Evolutionary conservation across 1,140 invertebrate species (phyloP).

Genomic region (Geopemphigus sp.): DNA sequence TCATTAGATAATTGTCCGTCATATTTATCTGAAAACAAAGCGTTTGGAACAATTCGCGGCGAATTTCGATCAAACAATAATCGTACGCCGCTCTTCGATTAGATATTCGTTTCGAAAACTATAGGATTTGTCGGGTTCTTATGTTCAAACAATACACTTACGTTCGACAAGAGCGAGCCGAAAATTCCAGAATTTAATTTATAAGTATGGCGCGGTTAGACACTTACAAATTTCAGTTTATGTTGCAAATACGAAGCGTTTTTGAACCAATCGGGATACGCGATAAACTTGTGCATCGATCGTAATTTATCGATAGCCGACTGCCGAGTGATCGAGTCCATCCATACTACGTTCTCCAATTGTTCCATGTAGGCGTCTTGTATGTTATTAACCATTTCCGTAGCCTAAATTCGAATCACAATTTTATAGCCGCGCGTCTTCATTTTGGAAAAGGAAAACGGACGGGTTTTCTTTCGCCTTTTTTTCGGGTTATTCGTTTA

Average conservation of each 20-base stretch:
- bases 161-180: too few relatives aligned
- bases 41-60: background rate
- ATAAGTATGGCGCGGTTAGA: too few relatives aligned
- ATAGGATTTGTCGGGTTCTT: too few relatives aligned
- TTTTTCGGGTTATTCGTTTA: too few relatives aligned
- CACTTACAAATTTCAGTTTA: constrained; percentile 29
- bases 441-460: too few relatives aligned
- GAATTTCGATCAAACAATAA: background rate
- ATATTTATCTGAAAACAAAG: constrained; percentile 17
- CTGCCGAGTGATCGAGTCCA: constrained; percentile 61
- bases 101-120: too few relatives aligned
- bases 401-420: constrained; percentile 50
- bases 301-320: constrained; percentile 62
- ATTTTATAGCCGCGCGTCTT: too few relatives aligned
- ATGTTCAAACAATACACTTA: too few relatives aligned
- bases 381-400: constrained; percentile 63
- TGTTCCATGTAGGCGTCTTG: constrained; percentile 61
- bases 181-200: too few relatives aligned
- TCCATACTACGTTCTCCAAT: constrained; percentile 62
- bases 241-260: constrained; percentile 58
- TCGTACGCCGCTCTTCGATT: too few relatives aligned
- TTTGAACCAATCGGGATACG: constrained; percentile 65
- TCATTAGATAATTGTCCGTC: constrained; percentile 38
- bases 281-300: constrained; percentile 64
- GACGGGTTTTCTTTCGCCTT: too few relatives aligned